Conservation (phyloP, 2,888 invertebrate genomes). For the Abrostola triplasia region DNA sequence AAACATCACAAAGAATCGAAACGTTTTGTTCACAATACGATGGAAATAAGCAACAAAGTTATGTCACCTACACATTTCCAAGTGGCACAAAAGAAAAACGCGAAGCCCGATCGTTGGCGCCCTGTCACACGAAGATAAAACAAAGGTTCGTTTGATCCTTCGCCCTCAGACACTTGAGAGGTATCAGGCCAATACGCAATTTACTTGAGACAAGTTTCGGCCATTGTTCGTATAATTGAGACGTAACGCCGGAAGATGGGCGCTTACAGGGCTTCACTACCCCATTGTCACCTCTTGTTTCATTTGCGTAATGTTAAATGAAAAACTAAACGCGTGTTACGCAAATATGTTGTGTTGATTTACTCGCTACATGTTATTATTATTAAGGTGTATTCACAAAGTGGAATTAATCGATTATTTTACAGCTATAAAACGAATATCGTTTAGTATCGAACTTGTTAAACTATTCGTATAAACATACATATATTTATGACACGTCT, state of each 20-base stretch:
- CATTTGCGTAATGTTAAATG: constrained; percentile 35
- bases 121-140: constrained; percentile 73
- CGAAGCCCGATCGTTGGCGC: constrained; percentile 54
- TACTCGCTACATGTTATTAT: constrained; percentile 28
- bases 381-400: constrained; percentile 37
- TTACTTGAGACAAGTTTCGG: constrained; percentile 76
- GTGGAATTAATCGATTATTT: constrained; percentile 52
- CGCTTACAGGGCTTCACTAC: constrained; percentile 55
- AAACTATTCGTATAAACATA: constrained; percentile 32
- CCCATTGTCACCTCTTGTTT: constrained; percentile 40
- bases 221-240: constrained; percentile 75
- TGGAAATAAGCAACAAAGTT: constrained; percentile 58
- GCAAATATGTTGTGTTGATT: constrained; percentile 19
- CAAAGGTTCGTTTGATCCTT: constrained; percentile 79
- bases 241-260: constrained; percentile 49
- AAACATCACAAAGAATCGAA: constrained; percentile 51
- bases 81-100: constrained; percentile 56
- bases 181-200: constrained; percentile 66
- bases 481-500: constrained; percentile 26
- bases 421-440: constrained; percentile 41
- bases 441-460: constrained; percentile 40
- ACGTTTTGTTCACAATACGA: constrained; percentile 47
- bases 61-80: constrained; percentile 59
- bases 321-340: constrained; percentile 26
- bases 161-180: constrained; percentile 70